Conservation (phyloP, 2,113 vertebrate genomes). For the Mus spicilegus region DNA sequence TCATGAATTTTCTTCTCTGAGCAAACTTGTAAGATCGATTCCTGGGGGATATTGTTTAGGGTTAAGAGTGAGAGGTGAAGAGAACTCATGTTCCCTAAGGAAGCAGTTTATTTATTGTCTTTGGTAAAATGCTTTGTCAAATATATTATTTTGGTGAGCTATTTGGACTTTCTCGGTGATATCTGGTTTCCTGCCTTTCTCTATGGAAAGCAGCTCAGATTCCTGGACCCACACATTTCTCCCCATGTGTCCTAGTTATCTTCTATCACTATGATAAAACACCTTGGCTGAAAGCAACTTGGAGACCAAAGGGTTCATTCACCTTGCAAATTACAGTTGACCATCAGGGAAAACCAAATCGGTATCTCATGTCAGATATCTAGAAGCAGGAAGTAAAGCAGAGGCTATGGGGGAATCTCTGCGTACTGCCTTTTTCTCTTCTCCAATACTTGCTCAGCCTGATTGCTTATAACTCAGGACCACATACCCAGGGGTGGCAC, state of each 20-base stretch:
- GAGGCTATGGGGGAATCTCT: not conserved
- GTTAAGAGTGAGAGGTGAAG: too few species aligned
- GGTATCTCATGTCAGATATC: not conserved
- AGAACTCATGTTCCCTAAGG: not conserved
- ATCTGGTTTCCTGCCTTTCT: not conserved
- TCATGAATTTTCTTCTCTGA: not conserved
- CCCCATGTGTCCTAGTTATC: not conserved
- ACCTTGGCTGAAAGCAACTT: not conserved
- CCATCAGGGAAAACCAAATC: not conserved
- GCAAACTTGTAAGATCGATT: not conserved
- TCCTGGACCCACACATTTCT: not conserved
- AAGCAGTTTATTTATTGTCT: not conserved
- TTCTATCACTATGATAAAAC: not conserved
- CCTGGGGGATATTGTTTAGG: not conserved
- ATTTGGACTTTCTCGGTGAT: not conserved
- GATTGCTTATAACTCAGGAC: not conserved
- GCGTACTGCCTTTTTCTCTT: not conserved
- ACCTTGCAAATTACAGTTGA: not conserved
- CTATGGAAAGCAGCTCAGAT: not conserved
- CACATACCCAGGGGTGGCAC: not conserved
- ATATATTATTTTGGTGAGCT: not conserved
- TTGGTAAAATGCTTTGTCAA: not conserved
- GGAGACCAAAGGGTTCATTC: not conserved
- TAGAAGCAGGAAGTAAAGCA: not conserved
- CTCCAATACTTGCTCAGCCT: not conserved